These are phyloP conservation scores for Lasioglossum figueresi DNA, from an alignment of 2,888 invertebrate species.

Conservation along the genomic window DNA sequence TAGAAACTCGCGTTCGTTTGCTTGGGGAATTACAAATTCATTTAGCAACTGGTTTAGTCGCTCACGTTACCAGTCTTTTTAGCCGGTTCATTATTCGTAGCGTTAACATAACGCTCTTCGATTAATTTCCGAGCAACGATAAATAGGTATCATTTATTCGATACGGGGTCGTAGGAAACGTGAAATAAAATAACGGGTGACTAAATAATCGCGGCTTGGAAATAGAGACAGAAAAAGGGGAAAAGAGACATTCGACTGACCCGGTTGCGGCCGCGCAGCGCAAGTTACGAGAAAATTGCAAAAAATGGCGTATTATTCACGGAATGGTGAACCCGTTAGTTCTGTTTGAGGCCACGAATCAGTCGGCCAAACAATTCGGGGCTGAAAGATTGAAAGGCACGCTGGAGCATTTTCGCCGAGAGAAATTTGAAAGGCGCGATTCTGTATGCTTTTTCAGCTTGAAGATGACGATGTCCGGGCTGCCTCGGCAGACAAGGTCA, in stretches of 20 bases:
- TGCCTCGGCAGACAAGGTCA: slow-evolving; percentile 35
- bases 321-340: background rate
- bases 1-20: slow-evolving; percentile 1
- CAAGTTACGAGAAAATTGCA: background rate
- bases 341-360: background rate
- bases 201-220: background rate
- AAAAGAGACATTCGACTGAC: background rate
- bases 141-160: background rate
- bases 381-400: background rate
- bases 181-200: background rate
- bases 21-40: background rate
- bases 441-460: slow-evolving; percentile 22
- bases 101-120: background rate
- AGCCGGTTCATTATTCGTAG: background rate
- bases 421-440: slow-evolving; percentile 28
- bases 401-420: background rate
- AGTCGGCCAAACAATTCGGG: background rate
- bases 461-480: slow-evolving; percentile 25
- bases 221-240: too few species aligned
- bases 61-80: background rate
- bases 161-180: background rate
- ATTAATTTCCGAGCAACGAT: background rate
- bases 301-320: background rate
- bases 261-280: background rate
- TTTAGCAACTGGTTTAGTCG: slow-evolving; percentile 4